Evolutionary conservation across 1,140 invertebrate species (phyloP).

Genomic region (Hyphantria cunea): DNA sequence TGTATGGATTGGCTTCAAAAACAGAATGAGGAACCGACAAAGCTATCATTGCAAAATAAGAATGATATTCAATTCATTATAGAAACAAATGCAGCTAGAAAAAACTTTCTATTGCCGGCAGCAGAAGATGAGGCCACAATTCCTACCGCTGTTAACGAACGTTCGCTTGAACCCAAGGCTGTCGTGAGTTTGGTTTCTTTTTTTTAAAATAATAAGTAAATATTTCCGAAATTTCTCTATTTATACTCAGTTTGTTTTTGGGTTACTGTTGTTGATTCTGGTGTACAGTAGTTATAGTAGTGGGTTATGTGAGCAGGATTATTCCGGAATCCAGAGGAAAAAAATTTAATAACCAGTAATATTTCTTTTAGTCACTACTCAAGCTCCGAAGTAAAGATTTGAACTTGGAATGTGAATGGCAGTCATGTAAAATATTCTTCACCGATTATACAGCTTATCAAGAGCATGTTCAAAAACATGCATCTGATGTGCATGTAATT

Average conservation of each 20-base stretch:
- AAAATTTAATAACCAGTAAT: no score
- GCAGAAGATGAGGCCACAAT: conserved; percentile 61
- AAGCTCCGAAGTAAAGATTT: conserved; percentile 47
- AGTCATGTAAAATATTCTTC: conserved; percentile 50
- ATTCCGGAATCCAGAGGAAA: no score
- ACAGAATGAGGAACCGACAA: conserved; percentile 52
- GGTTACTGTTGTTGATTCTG: no score
- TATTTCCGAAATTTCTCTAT: no score
- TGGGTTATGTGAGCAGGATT: no score
- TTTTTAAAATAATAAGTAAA: no score
- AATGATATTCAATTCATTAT: conserved; percentile 71
- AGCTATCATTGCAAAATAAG: conserved; percentile 53
- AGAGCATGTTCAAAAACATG: conserved; percentile 60
- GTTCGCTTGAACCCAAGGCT: conserved; percentile 45
- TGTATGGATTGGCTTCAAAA: conserved; percentile 62
- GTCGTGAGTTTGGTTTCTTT: conserved; percentile 59
- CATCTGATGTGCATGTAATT: conserved; percentile 51
- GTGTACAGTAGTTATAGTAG: no score
- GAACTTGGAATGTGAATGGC: conserved; percentile 70
- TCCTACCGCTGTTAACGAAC: conserved; percentile 56
- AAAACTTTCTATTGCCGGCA: conserved; percentile 58
- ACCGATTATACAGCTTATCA: conserved; percentile 59
- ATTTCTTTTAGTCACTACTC: conserved; percentile 48
- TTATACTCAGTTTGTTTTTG: no score
- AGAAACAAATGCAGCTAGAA: conserved; percentile 58